Conservation (phyloP, 2,113 vertebrate species). For the Brachirus orientalis region DNA sequence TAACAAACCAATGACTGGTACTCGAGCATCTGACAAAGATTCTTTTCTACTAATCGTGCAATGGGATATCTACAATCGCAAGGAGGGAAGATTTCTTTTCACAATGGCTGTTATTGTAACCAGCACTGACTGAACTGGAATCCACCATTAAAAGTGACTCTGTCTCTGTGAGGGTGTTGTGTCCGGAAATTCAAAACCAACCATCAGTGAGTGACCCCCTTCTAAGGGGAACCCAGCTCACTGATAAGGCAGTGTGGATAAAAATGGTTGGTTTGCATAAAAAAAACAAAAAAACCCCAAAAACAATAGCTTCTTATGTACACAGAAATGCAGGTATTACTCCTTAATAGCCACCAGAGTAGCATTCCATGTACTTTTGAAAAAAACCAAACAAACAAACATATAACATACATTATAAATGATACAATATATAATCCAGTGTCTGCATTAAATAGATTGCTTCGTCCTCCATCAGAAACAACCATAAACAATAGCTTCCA, state of each 20-base stretch:
- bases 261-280: slow-evolving; percentile 36
- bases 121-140: slow-evolving; percentile 40
- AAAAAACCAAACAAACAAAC: slow-evolving; percentile 28
- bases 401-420: slow-evolving; percentile 55
- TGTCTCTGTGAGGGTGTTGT: slow-evolving; percentile 54
- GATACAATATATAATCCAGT: slow-evolving; percentile 77
- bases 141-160: slow-evolving; percentile 62
- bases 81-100: slow-evolving; percentile 36
- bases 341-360: slow-evolving; percentile 43
- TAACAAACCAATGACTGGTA: slow-evolving; percentile 58
- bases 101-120: slow-evolving; percentile 76
- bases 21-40: slow-evolving; percentile 51
- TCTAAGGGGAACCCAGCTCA: slow-evolving; percentile 59
- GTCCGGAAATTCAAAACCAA: slow-evolving; percentile 73
- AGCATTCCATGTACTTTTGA: slow-evolving; percentile 49
- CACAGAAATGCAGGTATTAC: slow-evolving; percentile 24
- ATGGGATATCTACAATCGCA: slow-evolving; percentile 67
- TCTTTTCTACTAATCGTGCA: slow-evolving; percentile 59
- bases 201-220: slow-evolving; percentile 53
- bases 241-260: slow-evolving; percentile 71
- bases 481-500: slow-evolving; percentile 70
- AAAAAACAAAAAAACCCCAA: not conserved
- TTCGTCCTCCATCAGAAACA: slow-evolving; percentile 59
- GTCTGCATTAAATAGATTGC: slow-evolving; percentile 61
- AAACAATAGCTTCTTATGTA: slow-evolving; percentile 51